A percentile compares a stretch with the other conserved stretches of the same genome.
phyloP scores from a whole-genome alignment of 2,113 vertebrate species.

The Pseudopipra pipra region DNA sequence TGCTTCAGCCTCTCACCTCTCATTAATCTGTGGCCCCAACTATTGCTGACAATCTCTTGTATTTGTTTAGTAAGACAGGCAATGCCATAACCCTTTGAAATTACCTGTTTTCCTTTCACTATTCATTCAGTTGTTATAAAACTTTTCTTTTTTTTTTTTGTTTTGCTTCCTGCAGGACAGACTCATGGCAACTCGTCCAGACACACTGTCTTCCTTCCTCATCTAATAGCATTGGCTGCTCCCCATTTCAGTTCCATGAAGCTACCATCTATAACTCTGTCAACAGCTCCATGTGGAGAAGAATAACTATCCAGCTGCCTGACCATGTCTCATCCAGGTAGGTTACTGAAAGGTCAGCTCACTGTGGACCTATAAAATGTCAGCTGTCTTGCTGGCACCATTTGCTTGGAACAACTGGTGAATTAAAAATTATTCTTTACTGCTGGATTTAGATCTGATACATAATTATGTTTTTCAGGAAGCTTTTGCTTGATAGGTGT shows the following conservation, averaged over 20 bases:
- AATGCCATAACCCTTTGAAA: neutral
- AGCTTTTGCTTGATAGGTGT: neutral
- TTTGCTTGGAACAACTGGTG: neutral
- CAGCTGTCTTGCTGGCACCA: neutral
- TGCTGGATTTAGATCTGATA: neutral
- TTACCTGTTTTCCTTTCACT: neutral
- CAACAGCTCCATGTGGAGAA: slow-evolving; percentile 92
- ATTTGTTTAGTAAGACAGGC: neutral
- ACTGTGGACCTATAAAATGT: neutral
- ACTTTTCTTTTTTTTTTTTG: neutral
- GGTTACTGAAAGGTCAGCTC: neutral
- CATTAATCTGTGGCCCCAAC: neutral
- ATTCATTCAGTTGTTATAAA: neutral
- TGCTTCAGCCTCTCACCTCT: neutral
- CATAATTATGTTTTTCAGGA: neutral
- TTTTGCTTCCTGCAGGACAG: slow-evolving; percentile 77
- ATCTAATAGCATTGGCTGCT: slow-evolving; percentile 94
- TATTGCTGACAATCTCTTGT: neutral
- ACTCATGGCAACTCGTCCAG: slow-evolving; percentile 95
- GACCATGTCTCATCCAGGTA: slow-evolving; percentile 96
- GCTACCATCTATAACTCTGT: slow-evolving; percentile 95
- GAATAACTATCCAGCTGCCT: slow-evolving; percentile 92
- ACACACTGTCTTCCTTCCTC: slow-evolving; percentile 95
- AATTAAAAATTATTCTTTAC: neutral
- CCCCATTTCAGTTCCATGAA: slow-evolving; percentile 97